phyloP scores from a whole-genome alignment of 35 echinoderm and acorn worm genomes.

The Ophioderma brevispina region DNA sequence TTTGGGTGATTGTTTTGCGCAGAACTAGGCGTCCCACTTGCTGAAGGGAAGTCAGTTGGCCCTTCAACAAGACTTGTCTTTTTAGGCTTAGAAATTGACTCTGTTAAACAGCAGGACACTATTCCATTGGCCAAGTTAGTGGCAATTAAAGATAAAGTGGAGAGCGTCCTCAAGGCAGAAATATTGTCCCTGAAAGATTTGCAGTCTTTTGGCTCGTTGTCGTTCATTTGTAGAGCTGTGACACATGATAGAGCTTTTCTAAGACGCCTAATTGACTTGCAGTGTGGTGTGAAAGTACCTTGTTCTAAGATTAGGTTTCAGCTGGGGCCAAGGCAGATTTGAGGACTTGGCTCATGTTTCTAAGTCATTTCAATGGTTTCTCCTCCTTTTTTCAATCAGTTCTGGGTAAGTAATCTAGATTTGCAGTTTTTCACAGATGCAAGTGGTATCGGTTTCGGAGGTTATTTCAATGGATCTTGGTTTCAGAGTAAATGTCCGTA shows the following conservation, averaged over 20 bases:
- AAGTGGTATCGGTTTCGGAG: conserved; percentile 12
- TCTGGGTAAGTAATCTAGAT: neutral
- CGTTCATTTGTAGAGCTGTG: conserved; percentile 57
- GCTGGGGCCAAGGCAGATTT: neutral
- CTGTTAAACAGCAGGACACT: neutral
- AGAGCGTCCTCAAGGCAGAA: neutral
- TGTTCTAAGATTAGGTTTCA: conserved; percentile 19
- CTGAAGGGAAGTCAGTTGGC: conserved; percentile 32
- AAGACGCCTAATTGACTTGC: conserved; percentile 40
- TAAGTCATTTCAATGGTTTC: conserved; percentile 8
- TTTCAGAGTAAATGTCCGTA: conserved; percentile 15
- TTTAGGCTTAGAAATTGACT: conserved; percentile 32
- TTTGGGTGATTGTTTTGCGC: too few relatives aligned
- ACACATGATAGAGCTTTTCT: conserved; percentile 39
- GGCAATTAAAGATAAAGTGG: neutral
- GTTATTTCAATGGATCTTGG: conserved; percentile 19
- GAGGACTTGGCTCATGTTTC: neutral
- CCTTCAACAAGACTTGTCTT: neutral
- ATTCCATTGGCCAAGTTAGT: conserved; percentile 27
- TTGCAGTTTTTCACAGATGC: conserved; percentile 26
- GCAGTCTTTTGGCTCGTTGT: conserved; percentile 45
- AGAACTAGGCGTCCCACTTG: conserved; percentile 31
- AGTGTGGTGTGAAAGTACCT: neutral
- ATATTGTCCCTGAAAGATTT: conserved; percentile 42
- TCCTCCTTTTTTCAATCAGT: neutral